phyloP scores from a whole-genome alignment of 2,113 vertebrate species.

The Artemisiospiza belli region DNA sequence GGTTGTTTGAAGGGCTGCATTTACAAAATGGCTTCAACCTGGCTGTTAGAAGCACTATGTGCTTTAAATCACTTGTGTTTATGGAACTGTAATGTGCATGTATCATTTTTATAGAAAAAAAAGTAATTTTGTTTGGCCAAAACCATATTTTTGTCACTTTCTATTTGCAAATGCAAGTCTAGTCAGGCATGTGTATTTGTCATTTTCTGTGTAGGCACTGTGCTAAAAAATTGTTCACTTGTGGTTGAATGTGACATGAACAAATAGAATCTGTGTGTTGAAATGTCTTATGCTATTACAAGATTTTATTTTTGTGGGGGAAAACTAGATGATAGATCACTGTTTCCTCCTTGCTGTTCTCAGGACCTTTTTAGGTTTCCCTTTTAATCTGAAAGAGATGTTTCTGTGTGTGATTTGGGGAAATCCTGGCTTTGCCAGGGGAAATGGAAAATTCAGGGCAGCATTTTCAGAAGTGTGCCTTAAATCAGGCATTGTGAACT shows the following conservation, averaged over 20 bases:
- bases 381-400: not conserved
- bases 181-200: not conserved
- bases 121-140: not conserved
- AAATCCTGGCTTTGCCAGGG: not conserved
- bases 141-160: not conserved
- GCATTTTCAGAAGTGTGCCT: not conserved
- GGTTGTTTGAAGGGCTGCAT: not conserved
- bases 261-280: not conserved
- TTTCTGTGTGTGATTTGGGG: not conserved
- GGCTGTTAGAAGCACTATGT: not conserved
- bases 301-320: not conserved
- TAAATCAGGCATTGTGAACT: not conserved
- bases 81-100: not conserved
- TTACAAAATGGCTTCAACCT: constrained; percentile 1
- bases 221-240: not conserved
- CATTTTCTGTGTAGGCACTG: not conserved
- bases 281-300: not conserved
- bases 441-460: not conserved
- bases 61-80: not conserved
- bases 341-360: not conserved
- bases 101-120: not conserved
- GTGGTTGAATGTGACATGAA: not conserved
- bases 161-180: not conserved
- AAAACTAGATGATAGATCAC: not conserved
- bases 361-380: not conserved